These are phyloP conservation scores for Platichthys flesus DNA, from an alignment of 2,113 vertebrate species.

Conservation along the genomic window DNA sequence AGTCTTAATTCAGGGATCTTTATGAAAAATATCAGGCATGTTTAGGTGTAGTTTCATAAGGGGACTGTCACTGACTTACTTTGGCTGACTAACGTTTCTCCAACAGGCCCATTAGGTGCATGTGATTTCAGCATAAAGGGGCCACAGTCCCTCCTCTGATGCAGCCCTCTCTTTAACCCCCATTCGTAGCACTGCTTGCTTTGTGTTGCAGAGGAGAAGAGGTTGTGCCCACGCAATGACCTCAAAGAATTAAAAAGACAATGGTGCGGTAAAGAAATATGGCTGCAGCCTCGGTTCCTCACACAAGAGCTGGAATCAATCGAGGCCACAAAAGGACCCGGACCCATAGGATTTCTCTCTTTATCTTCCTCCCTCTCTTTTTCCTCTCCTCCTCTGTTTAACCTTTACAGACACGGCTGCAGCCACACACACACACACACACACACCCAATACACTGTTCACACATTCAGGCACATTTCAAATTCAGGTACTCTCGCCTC, in stretches of 20 bases:
- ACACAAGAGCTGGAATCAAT: constrained; percentile 66
- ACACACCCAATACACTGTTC: constrained; percentile 22
- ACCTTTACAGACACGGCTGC: constrained; percentile 67
- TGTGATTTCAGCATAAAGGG: constrained; percentile 15
- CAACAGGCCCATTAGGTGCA: constrained; percentile 5
- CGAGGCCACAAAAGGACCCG: constrained; percentile 46
- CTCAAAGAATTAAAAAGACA: constrained; percentile 61
- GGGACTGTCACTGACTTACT: background rate
- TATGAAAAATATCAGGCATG: too few species aligned
- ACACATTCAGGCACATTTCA: constrained; percentile 67
- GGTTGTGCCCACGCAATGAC: constrained; percentile 27
- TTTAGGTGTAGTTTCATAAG: too few species aligned
- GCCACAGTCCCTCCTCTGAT: background rate
- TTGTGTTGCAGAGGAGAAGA: constrained; percentile 24
- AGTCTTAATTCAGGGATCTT: too few species aligned
- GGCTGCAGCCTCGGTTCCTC: constrained; percentile 25
- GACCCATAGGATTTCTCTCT: constrained; percentile 39
- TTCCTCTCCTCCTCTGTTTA: constrained; percentile 57
- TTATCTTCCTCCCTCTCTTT: background rate
- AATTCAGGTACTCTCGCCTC: constrained; percentile 68
- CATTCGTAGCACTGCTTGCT: constrained; percentile 25
- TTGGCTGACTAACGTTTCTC: background rate
- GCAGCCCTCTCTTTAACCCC: constrained; percentile 10
- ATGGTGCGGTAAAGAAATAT: constrained; percentile 31
- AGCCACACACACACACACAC: constrained; percentile 36